Conservation (phyloP, 2,888 invertebrate genomes). For the Kuschelorhynchus macadamiae region DNA sequence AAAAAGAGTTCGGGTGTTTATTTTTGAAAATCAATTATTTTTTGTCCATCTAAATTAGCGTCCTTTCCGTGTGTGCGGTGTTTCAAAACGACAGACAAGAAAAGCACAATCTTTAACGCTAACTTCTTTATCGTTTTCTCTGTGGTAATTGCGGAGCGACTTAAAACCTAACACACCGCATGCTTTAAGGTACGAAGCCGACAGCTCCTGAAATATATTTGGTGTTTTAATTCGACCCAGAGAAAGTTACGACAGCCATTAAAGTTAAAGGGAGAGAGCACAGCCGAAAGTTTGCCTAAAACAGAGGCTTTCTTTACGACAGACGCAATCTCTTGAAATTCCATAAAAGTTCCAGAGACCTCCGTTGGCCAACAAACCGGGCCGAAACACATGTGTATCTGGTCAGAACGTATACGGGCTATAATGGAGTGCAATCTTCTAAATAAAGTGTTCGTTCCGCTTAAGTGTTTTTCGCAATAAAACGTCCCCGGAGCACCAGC, state of each 20-base stretch:
- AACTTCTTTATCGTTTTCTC: no score
- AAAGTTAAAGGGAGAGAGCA: slow-evolving; percentile 30
- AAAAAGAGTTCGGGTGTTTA: no score
- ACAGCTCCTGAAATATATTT: slow-evolving; percentile 32
- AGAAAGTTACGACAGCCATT: slow-evolving; percentile 29
- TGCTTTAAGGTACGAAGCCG: slow-evolving; percentile 18
- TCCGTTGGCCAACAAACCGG: background rate
- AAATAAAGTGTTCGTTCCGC: slow-evolving; percentile 62
- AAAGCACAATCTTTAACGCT: no score
- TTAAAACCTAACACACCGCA: slow-evolving; percentile 6
- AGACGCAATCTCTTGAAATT: slow-evolving; percentile 47
- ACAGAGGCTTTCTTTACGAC: slow-evolving; percentile 45
- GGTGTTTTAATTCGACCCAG: background rate
- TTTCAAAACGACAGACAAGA: no score
- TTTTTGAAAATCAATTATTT: no score
- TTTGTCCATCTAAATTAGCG: no score
- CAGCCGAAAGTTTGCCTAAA: slow-evolving; percentile 41
- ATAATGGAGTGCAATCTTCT: slow-evolving; percentile 63
- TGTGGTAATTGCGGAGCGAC: slow-evolving; percentile 12
- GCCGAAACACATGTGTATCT: slow-evolving; percentile 46
- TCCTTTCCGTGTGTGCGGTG: no score
- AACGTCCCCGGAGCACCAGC: slow-evolving; percentile 58
- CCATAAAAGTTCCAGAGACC: slow-evolving; percentile 1
- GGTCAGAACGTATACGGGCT: slow-evolving; percentile 56
- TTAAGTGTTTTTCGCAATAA: slow-evolving; percentile 66